Evolutionary conservation across 2,888 invertebrate genomes (phyloP).

Genomic region (Tethea ocularis): DNA sequence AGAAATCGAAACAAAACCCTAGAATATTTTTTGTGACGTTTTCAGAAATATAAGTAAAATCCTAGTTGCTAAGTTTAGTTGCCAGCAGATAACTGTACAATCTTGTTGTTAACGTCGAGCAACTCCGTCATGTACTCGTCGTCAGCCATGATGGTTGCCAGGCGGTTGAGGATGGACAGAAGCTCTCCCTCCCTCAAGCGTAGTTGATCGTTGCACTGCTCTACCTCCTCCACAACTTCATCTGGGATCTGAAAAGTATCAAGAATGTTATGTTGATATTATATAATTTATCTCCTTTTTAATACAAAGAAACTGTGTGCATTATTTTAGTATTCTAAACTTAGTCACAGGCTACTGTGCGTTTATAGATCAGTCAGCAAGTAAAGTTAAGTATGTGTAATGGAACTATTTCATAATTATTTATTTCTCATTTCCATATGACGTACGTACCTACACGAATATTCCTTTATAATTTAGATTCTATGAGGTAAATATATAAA

Average conservation of each 20-base stretch:
- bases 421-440: not conserved
- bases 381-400: no score
- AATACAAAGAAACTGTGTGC: no score
- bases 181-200: slow-evolving; percentile 87
- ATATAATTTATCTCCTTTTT: no score
- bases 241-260: slow-evolving; percentile 84
- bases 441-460: no score
- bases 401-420: no score
- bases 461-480: not conserved
- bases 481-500: not conserved
- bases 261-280: not conserved
- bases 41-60: not conserved
- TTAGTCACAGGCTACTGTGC: no score
- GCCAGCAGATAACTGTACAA: slow-evolving; percentile 80
- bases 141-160: slow-evolving; percentile 89
- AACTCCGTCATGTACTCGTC: slow-evolving; percentile 89
- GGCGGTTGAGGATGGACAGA: slow-evolving; percentile 85
- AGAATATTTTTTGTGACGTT: not conserved
- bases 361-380: no score
- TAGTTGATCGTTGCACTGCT: slow-evolving; percentile 89
- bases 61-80: slow-evolving; percentile 35
- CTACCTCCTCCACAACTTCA: slow-evolving; percentile 85
- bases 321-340: no score
- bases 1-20: no score
- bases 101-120: slow-evolving; percentile 89